Evolutionary conservation across 2,797 vertebrate genomes (phyloP).

Genomic region (Spinibarbus caldwelli): DNA sequence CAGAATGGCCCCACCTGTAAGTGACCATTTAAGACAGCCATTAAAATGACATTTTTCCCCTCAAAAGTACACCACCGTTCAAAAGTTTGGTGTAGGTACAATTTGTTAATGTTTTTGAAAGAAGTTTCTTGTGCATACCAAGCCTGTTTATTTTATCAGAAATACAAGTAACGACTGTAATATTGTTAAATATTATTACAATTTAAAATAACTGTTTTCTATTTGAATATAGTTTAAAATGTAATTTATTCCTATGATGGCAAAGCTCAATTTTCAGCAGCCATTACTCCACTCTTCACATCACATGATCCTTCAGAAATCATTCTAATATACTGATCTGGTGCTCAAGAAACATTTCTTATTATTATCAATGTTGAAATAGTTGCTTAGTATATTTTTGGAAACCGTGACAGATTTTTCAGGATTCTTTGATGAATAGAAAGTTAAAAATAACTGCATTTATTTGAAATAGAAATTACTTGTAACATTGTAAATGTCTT

Average conservation of each 20-base stretch:
- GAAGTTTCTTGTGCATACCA: background rate
- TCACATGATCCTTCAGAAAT: background rate
- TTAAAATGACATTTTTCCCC: background rate
- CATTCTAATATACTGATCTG: background rate
- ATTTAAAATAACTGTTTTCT: background rate
- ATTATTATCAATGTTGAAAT: background rate
- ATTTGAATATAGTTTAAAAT: background rate
- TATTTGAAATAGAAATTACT: background rate
- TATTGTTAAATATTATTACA: background rate
- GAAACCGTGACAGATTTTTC: background rate
- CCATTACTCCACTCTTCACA: background rate
- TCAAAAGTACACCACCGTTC: background rate
- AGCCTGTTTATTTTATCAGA: background rate
- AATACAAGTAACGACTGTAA: background rate
- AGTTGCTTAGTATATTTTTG: no score
- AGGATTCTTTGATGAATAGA: background rate
- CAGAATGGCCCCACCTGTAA: conserved; percentile 38
- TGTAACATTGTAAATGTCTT: background rate
- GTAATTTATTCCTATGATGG: background rate
- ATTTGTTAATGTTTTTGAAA: background rate
- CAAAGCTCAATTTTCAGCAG: background rate
- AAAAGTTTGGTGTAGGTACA: background rate
- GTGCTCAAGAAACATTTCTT: background rate
- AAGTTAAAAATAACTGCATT: background rate
- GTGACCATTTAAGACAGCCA: conserved; percentile 17